Evolutionary conservation across 1,140 invertebrate genomes (phyloP), one percentile per base, ranked within the genome.

Genomic region (Diabrotica undecimpunctata): DNA sequence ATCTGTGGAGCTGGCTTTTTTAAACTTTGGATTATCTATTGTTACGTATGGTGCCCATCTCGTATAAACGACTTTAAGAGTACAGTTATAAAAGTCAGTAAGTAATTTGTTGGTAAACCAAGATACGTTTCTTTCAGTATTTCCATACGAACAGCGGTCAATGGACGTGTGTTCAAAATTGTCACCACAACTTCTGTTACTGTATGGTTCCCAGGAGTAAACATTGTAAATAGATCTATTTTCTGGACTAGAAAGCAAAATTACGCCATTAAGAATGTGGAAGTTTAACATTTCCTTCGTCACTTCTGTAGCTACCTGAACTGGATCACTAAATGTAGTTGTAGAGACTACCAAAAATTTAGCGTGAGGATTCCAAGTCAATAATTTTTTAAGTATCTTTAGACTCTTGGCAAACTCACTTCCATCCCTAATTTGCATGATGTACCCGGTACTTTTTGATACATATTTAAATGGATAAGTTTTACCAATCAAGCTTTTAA

Each of bases 321-420:
- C 25, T 8, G 46, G 50, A 10, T 69, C 52, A 0, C 61, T 14
- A 52, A 69, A 72, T 5, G 10, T 9, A 3, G 51, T 66, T 1
- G 70, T 37, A n/a, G 73, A 67, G 9, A 74, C 60, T 11, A 74
- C 51, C 8, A 73, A 37, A 55, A 73, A 73, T 14, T 70, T 68
- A 10, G 72, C 73, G 50, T 74, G 73, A 0, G 73, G 70, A 67
- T 75, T 75, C 66, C 70, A 71, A 54, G 59, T 56, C 4, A n/a
- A 10, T 35, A 69, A n/a, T n/a, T 64, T 36, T 9, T 59, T 25
- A 6, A 56, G 9, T 5, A 36, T 14, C 58, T 54, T 14, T 7
- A 54, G 35, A 68, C 58, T 14, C 10, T 13, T 5, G 50, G 11
- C 6, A 71, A 64, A 54, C 56, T 67, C 50, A 57, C n/a, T 6